Evolutionary conservation across 2,888 invertebrate genomes (phyloP).

Genomic region (Flexamia atlantica): DNA sequence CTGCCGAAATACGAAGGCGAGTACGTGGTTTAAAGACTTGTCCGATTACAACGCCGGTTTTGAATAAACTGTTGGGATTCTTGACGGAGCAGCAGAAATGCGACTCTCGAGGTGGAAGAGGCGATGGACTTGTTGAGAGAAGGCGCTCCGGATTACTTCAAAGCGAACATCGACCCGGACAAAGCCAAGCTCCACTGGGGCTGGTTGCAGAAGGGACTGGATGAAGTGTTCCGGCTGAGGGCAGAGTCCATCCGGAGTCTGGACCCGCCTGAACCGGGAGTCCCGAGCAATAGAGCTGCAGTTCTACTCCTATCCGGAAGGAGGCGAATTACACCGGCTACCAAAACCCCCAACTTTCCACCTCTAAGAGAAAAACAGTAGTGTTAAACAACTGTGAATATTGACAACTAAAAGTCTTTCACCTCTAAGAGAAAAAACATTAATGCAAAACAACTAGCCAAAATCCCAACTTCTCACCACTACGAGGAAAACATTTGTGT

Average conservation of each 20-base stretch:
- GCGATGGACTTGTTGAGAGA: conserved; percentile 14
- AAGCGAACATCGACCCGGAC: conserved; percentile 27
- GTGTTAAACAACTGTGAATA: not conserved
- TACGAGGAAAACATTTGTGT: not conserved
- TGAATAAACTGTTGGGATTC: not conserved
- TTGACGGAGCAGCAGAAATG: conserved; percentile 31
- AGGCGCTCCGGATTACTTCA: conserved; percentile 34
- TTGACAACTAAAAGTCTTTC: no score
- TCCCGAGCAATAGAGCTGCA: not conserved
- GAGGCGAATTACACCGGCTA: conserved; percentile 15
- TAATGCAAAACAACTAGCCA: not conserved
- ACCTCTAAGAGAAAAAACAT: conserved; percentile 21
- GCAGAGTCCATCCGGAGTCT: not conserved
- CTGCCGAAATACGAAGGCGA: conserved; percentile 38
- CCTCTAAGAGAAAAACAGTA: conserved; percentile 21
- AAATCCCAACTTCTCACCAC: not conserved
- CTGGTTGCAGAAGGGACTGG: conserved; percentile 18
- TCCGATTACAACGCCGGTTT: conserved; percentile 6
- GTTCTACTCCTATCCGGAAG: conserved; percentile 31
- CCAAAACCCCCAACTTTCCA: conserved; percentile 9
- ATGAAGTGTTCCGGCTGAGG: conserved; percentile 13
- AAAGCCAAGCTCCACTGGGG: conserved; percentile 23
- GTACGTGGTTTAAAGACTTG: conserved; percentile 12
- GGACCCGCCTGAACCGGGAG: conserved; percentile 18
- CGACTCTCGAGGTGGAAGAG: conserved; percentile 18